Base-by-base conservation (phyloP, 2,888 invertebrate genomes). In the Entomobrya proxima region DNA sequence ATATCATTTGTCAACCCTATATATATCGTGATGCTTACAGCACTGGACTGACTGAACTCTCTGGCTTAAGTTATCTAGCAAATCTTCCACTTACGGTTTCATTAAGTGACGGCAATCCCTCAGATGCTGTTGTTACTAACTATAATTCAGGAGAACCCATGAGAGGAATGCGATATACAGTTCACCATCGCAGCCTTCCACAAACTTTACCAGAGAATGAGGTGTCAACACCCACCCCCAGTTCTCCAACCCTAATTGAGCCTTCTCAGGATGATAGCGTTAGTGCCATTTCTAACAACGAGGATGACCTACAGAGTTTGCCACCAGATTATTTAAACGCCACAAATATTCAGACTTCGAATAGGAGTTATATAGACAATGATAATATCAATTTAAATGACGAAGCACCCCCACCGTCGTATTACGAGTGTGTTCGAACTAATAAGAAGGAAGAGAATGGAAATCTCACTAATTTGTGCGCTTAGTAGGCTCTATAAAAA, bases 21-120 rank as follows among this genome's bases (percentile, higher is more conserved):
- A 86, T 87, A 15, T 88, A 88, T 64, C 86, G 87, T 13, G 88
- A 88, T 81, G 86, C 86, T 5, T 80, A 85, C 30, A 87, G 86
- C 64, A 88, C 88, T n/a, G 88, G 88, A 78, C 85, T 88, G 86
- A 85, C 87, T 55, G 37, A 72, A 72, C 72, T 72, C 4, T 72
- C 72, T 40, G 83, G 83, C 21, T 30, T 83, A 64, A 83, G 69
- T 24, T 86, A 86, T 81, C 76, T 88, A 2, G 86, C 87, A 40
- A 86, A 87, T 72, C 86, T 88, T 27, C 88, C 88, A 6, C 69
- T 88, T 1, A 78, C 86, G 15, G 82, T 87, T 35, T 82, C 87
- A 47, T 74, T 83, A 30, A 76, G 61, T 37, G 72, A 72, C 18
- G 76, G 83, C 3, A 79, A 80, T 75, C 81, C 85, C 11, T 27